A percentile compares a stretch with the other conserved stretches of the same genome.
These are phyloP conservation scores for Arge pagana DNA, from an alignment of 2,888 invertebrate genomes.

Conservation along the genomic window DNA sequence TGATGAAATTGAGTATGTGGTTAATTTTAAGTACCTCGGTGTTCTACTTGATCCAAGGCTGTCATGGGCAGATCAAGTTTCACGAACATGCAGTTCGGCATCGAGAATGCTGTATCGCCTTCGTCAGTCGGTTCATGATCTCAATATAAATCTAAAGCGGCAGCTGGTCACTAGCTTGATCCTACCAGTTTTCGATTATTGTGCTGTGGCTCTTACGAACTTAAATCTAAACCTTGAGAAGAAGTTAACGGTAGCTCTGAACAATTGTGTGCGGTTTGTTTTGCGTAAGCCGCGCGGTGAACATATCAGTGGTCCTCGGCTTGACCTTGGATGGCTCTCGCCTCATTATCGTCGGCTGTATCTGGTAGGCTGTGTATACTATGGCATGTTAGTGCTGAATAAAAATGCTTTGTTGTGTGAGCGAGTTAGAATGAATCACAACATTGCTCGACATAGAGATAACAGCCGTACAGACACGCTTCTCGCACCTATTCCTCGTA, in stretches of 20 bases:
- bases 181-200: slow-evolving; percentile 8
- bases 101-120: slow-evolving; percentile 6
- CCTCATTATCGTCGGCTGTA: neutral
- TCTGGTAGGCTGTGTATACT: slow-evolving; percentile 2
- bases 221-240: neutral
- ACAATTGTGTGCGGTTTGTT: neutral
- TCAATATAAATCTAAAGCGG: neutral
- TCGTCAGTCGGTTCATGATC: neutral
- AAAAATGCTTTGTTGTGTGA: neutral
- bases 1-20: neutral
- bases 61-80: neutral
- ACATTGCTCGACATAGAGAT: neutral
- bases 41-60: slow-evolving; percentile 2
- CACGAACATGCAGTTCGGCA: neutral
- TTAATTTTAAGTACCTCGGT: neutral
- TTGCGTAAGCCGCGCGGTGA: neutral
- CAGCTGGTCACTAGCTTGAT: slow-evolving; percentile 3
- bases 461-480: neutral
- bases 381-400: neutral
- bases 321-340: slow-evolving; percentile 3
- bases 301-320: neutral
- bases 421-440: neutral
- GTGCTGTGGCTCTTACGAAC: slow-evolving; percentile 6
- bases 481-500: neutral
- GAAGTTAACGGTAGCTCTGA: neutral